Evolutionary conservation across 2,888 invertebrate species (phyloP).

Genomic region (Tethea ocularis): DNA sequence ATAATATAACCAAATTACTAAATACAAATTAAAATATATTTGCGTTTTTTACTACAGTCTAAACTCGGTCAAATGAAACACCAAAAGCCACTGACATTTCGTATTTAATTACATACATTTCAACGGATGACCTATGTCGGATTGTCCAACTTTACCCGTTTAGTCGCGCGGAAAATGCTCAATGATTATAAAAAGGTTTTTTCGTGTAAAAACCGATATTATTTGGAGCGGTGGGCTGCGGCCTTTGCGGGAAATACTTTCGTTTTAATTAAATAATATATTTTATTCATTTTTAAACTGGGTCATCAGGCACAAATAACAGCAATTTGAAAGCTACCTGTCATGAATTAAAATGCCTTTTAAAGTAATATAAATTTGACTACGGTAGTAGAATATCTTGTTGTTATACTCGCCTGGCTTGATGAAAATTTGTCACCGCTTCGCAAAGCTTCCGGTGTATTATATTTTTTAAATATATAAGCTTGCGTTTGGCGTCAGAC

Average conservation of each 20-base stretch:
- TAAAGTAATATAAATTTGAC: too few relatives aligned
- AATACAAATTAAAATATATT: not conserved
- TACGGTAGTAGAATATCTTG: too few relatives aligned
- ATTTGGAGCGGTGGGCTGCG: conserved; percentile 15
- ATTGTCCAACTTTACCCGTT: conserved; percentile 44
- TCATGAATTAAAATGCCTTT: too few relatives aligned
- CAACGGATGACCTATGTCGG: conserved; percentile 36
- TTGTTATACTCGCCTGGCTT: too few relatives aligned
- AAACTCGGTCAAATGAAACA: conserved; percentile 26
- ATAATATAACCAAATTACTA: not conserved
- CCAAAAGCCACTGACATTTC: conserved; percentile 37
- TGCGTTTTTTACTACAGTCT: not conserved
- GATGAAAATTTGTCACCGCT: too few relatives aligned
- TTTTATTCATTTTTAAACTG: not conserved
- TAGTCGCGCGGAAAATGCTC: conserved; percentile 55
- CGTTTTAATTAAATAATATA: conserved; percentile 35
- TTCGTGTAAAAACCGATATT: conserved; percentile 19
- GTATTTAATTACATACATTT: conserved; percentile 46
- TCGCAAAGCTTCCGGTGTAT: too few relatives aligned
- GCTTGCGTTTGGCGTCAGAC: too few relatives aligned
- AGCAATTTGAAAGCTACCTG: too few relatives aligned
- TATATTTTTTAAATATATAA: too few relatives aligned
- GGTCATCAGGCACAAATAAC: not conserved
- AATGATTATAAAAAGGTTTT: conserved; percentile 56
- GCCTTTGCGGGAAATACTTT: conserved; percentile 1